Percentiles rank a stretch among this genome's conserved stretches.
phyloP scores from a whole-genome alignment of 2,888 invertebrate genomes.

The Sarcophaga variegata region DNA sequence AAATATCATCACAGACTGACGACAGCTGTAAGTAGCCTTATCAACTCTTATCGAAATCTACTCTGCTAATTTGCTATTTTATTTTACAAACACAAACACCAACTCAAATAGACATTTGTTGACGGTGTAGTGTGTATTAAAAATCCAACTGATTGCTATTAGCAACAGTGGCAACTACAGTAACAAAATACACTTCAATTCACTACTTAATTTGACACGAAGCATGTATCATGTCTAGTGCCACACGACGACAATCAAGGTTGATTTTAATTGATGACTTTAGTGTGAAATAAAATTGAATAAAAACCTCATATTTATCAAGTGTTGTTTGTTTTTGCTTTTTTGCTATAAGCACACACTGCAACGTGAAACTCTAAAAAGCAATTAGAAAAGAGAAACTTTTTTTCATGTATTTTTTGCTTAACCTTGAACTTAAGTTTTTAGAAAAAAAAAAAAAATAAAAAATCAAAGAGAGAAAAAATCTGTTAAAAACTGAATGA shows the following conservation, averaged over 20 bases:
- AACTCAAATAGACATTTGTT: neutral
- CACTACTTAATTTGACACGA: slow-evolving; percentile 61
- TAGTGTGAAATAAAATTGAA: slow-evolving; percentile 55
- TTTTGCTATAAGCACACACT: neutral
- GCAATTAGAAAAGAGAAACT: slow-evolving; percentile 57
- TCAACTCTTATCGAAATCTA: no score
- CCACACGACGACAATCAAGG: slow-evolving; percentile 70
- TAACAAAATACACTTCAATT: slow-evolving; percentile 54
- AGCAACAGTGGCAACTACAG: slow-evolving; percentile 25
- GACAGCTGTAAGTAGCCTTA: no score
- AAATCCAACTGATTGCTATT: neutral
- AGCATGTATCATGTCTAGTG: slow-evolving; percentile 64
- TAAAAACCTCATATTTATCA: slow-evolving; percentile 15
- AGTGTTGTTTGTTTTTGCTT: neutral
- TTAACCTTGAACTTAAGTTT: slow-evolving; percentile 57
- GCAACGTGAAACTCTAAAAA: slow-evolving; percentile 27
- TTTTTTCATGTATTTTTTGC: slow-evolving; percentile 8
- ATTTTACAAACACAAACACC: neutral
- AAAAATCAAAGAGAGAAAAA: no score
- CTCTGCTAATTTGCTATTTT: no score
- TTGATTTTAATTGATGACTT: slow-evolving; percentile 65
- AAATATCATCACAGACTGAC: no score
- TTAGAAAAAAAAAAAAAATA: neutral
- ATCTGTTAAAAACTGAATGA: neutral
- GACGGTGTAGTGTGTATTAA: no score